Evolutionary conservation across 2,113 vertebrate species (phyloP).

Genomic region (Vombatus ursinus): DNA sequence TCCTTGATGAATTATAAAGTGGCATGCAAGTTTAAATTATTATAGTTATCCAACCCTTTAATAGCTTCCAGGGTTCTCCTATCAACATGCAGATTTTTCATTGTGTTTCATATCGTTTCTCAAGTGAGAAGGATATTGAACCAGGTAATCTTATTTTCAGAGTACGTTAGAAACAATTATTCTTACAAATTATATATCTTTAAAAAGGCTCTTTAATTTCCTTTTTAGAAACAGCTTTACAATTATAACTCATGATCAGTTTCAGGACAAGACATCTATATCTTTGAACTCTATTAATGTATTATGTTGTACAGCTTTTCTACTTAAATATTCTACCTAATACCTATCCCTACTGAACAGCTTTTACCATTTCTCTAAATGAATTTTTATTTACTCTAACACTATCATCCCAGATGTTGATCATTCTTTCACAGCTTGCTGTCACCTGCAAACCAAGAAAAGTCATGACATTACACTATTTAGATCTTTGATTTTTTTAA

Average conservation of each 20-base stretch:
- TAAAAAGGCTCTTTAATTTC: not conserved
- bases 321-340: not conserved
- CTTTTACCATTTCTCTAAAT: constrained; percentile 23
- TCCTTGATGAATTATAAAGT: not conserved
- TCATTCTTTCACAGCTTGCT: not conserved
- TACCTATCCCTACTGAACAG: constrained; percentile 13
- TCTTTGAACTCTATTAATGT: not conserved
- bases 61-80: constrained; percentile 5
- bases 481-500: constrained; percentile 11
- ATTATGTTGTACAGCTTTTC: not conserved
- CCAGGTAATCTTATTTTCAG: not conserved
- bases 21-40: not conserved
- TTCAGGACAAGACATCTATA: not conserved
- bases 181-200: not conserved
- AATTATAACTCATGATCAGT: not conserved
- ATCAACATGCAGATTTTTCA: constrained; percentile 30
- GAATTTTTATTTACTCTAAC: constrained; percentile 39
- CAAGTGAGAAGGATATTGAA: constrained; percentile 30
- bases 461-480: not conserved
- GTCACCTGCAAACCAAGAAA: not conserved
- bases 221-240: constrained; percentile 36
- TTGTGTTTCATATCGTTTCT: not conserved
- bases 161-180: not conserved
- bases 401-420: not conserved
- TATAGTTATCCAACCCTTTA: constrained; percentile 34